These are phyloP conservation scores for Cryptosula pallasiana DNA, from an alignment of 2,888 invertebrate genomes.

Conservation along the genomic window DNA sequence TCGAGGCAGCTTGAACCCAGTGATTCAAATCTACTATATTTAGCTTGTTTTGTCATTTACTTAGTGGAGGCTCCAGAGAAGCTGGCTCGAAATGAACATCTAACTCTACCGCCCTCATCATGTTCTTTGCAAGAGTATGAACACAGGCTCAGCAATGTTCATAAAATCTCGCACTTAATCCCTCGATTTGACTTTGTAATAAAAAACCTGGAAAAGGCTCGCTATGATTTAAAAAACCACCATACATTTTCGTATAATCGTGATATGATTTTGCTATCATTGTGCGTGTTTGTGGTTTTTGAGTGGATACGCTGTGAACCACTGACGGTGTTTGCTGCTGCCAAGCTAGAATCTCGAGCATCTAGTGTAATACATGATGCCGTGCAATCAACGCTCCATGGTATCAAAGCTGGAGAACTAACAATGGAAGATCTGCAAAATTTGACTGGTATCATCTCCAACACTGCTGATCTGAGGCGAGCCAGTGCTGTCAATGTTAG, in stretches of 20 bases:
- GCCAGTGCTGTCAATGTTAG: constrained; percentile 9
- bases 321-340: not conserved
- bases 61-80: constrained; percentile 6
- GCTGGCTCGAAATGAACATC: not conserved
- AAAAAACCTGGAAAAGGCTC: not conserved
- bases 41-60: not conserved
- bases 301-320: constrained; percentile 21
- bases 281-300: constrained; percentile 17
- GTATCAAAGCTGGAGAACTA: not conserved
- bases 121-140: not conserved
- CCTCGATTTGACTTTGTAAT: constrained; percentile 9
- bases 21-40: not conserved
- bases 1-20: not conserved
- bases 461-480: not conserved
- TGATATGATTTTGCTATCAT: not conserved
- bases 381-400: not conserved
- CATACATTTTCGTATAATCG: not conserved
- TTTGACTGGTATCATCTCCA: not conserved
- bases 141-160: not conserved
- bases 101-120: not conserved
- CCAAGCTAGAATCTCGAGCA: not conserved
- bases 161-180: not conserved
- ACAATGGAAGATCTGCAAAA: not conserved
- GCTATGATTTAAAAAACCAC: not conserved
- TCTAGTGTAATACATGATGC: not conserved